Evolutionary conservation across 2,797 vertebrate species (phyloP).

Genomic region (Taenioides sp.): DNA sequence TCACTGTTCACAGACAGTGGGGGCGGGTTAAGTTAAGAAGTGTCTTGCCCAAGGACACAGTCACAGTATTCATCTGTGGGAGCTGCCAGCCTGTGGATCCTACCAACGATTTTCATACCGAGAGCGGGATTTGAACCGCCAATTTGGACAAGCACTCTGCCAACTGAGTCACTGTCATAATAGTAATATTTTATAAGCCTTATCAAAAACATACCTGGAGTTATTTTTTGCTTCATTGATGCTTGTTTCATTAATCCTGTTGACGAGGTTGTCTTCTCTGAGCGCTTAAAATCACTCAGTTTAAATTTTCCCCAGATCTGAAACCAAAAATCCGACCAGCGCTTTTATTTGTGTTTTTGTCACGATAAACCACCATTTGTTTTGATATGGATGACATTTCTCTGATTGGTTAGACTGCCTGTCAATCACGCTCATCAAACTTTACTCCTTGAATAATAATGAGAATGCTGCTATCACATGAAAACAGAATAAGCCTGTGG

Average conservation of each 20-base stretch:
- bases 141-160: not conserved
- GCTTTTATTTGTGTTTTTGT: too few species aligned
- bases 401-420: not conserved
- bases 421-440: not conserved
- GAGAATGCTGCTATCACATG: not conserved
- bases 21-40: too few species aligned
- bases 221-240: not conserved
- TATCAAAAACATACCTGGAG: not conserved
- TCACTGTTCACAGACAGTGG: too few species aligned
- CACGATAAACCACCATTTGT: not conserved
- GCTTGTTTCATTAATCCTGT: not conserved
- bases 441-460: not conserved
- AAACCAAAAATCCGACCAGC: too few species aligned
- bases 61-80: not conserved
- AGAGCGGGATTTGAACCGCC: too few species aligned
- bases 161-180: too few species aligned
- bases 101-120: too few species aligned
- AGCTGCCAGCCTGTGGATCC: too few species aligned
- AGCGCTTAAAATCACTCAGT: not conserved
- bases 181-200: not conserved
- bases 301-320: too few species aligned
- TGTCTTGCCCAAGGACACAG: not conserved
- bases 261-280: not conserved
- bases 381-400: not conserved
- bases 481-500: not conserved